Evolutionary conservation across 1,140 invertebrate species (phyloP).

Genomic region (Rhysida immarginata): DNA sequence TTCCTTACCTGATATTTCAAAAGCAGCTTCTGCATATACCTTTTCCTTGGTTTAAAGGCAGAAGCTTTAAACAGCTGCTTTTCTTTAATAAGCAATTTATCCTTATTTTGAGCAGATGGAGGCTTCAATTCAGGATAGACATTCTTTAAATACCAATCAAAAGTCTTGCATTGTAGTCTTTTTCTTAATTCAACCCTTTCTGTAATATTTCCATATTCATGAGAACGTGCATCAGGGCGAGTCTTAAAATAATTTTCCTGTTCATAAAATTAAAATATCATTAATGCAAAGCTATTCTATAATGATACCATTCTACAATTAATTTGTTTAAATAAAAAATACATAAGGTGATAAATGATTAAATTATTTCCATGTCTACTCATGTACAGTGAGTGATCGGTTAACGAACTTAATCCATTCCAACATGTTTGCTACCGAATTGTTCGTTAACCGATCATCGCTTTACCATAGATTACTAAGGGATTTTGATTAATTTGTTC

Average conservation of each 20-base stretch:
- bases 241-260: constrained; percentile 62
- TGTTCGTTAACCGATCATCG: too few species aligned
- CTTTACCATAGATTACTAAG: too few species aligned
- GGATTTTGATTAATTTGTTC: too few species aligned
- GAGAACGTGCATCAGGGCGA: constrained; percentile 42
- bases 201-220: constrained; percentile 62
- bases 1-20: constrained; percentile 40
- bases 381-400: too few species aligned
- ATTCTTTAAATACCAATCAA: constrained; percentile 86
- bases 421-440: too few species aligned
- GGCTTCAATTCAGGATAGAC: constrained; percentile 66
- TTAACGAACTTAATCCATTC: too few species aligned
- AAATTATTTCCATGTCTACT: too few species aligned
- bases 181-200: constrained; percentile 51
- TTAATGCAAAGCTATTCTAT: too few species aligned
- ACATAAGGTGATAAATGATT: too few species aligned
- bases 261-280: too few species aligned
- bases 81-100: constrained; percentile 26
- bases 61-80: constrained; percentile 42
- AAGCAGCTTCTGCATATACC: constrained; percentile 51
- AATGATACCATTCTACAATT: too few species aligned
- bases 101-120: constrained; percentile 7
- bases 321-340: too few species aligned
- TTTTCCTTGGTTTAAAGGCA: constrained; percentile 33
- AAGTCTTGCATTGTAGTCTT: constrained; percentile 62